Evolutionary conservation across 1,140 invertebrate species (phyloP), one percentile per base, ranked within the genome.

Genomic region (Caenorhabditis remanei): DNA sequence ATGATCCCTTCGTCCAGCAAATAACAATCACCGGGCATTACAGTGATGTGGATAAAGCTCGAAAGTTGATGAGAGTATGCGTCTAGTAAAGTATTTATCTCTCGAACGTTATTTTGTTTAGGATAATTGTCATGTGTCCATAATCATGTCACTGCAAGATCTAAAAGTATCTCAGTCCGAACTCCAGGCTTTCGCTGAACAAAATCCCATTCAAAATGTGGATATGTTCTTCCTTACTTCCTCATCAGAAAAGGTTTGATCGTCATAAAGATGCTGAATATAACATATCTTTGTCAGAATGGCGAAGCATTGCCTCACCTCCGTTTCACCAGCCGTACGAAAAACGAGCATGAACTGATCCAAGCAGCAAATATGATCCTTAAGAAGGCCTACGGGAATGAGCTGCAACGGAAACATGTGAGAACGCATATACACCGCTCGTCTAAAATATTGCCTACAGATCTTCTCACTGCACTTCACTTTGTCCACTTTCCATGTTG

Each of bases 131-230:
- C 71, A 79, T 50, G 5, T 79, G 9, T 50, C 71, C 43, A n/a
- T 79, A 4, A 21, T 79, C n/a, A 79, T 79, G 71, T 21, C 71
- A 50, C 46, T 79, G 46, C 24, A 40, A 50, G 11, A 79, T 16
- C 21, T 79, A 46, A 79, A 50, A n/a, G 24, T 24, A 8, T 24
- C 71, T 6, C 7, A 5, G 5, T 19, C 8, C 46, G 71, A 79
- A 13, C 40, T 79, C 1, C 43, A 79, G 11, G n/a, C 46, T 19
- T 24, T 43, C 53, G 21, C 53, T n/a, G n/a, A n/a, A 79, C 46
- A 50, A n/a, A 79, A 79, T 53, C 71, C 71, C 71, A 79, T 79
- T 79, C 43, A 79, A 79, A 79, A 79, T 79, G 71, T 79, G 71
- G 71, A 79, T 2, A 50, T 79, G 43, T 79, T 21, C n/a, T 53